Evolutionary conservation across 2,888 invertebrate species (phyloP), one percentile per base, ranked within the genome.

Genomic region (Zeuzera pyrina): DNA sequence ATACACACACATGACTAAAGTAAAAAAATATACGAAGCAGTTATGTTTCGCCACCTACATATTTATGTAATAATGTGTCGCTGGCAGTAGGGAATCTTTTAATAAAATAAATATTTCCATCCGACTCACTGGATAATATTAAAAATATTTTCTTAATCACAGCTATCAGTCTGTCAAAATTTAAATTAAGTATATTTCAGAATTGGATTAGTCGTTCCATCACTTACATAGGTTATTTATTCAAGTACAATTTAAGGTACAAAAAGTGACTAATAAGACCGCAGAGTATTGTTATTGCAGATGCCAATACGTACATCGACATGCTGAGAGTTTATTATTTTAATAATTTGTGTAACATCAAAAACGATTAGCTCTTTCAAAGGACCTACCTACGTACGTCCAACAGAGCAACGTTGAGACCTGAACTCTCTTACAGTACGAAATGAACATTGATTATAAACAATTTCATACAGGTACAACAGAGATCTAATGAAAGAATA

Each of bases 111-210:
- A 79, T 78, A 79, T 74, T 74, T 61, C 71, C 71, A 77, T 74
- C 77, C 77, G 77, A 79, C 74, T 79, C 83, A 81, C 83, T 83
- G 83, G 83, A 81, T 73, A 76, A 76, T 81, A 81, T 81, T 81
- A 79, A 79, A 78, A 81, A 83, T 81, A 81, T 81, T 77, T 73
- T 81, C 76, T 78, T 81, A 81, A 83, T 83, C 83, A 83, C 83
- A 83, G 81, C 77, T 81, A 81, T 83, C 83, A 83, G 83, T 83
- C 83, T 83, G 83, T 79, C 71, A 77, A 72, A 83, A 81, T 83
- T 83, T 83, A 81, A 83, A 83, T 83, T 83, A 83, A 83, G 81
- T 83, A 83, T 81, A 83, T 83, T 49, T 79, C 79, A 79, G 78
- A 81, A 76, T 72, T 74, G 77, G 67, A 72, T 81, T 76, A 74